Evolutionary conservation across 1,140 invertebrate species (phyloP).

Genomic region (Penaeus vannamei): DNA sequence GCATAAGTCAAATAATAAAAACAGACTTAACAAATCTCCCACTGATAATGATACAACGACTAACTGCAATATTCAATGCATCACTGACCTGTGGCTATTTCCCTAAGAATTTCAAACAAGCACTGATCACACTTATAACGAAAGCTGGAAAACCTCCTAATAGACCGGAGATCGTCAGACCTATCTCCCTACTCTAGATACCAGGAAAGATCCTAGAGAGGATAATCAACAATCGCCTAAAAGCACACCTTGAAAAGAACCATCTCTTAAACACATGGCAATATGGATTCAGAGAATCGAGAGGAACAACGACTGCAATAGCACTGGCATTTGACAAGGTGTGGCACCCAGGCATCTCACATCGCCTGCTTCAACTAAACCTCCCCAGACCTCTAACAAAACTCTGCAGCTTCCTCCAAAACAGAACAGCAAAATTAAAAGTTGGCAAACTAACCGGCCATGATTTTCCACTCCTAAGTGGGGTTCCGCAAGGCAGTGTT

Average conservation of each 20-base stretch:
- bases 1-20: too few species aligned
- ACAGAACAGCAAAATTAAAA: background rate
- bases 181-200: conserved; percentile 14
- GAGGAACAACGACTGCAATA: background rate
- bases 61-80: too few species aligned
- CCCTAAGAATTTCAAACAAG: too few species aligned
- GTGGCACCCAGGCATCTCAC: conserved; percentile 1
- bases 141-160: background rate
- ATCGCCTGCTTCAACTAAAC: too few species aligned
- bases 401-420: background rate
- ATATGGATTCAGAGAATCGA: background rate
- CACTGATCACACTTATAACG: background rate
- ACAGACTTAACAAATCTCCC: too few species aligned
- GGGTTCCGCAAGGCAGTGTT: conserved; percentile 24
- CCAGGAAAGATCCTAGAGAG: background rate
- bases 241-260: background rate
- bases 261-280: background rate
- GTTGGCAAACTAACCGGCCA: background rate
- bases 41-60: too few species aligned
- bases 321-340: background rate
- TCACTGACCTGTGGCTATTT: too few species aligned
- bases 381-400: background rate
- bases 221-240: background rate
- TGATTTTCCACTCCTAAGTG: conserved; percentile 1
- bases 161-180: background rate